Evolutionary conservation across 2,888 invertebrate genomes (phyloP).

Genomic region (Hydrotaea cyrtoneurina): DNA sequence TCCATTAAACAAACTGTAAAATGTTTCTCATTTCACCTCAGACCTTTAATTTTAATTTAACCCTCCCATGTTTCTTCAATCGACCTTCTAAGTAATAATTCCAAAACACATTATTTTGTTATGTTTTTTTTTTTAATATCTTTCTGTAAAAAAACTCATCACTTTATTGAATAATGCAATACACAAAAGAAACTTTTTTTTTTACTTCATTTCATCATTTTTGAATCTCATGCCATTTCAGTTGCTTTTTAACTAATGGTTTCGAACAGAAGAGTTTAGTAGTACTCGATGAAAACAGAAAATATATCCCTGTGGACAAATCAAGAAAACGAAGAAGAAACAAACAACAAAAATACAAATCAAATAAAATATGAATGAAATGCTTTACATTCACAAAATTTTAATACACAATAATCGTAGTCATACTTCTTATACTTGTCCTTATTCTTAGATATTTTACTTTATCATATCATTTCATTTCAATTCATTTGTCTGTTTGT

Average conservation of each 20-base stretch:
- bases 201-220: slow-evolving; percentile 12
- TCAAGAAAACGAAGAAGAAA: slow-evolving; percentile 2
- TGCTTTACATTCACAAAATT: slow-evolving; percentile 52
- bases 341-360: neutral
- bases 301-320: slow-evolving; percentile 9
- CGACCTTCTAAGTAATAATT: neutral
- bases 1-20: too few species aligned
- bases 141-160: slow-evolving; percentile 68
- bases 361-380: slow-evolving; percentile 49
- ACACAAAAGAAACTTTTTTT: slow-evolving; percentile 61
- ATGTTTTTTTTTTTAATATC: slow-evolving; percentile 52
- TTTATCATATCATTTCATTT: slow-evolving; percentile 42
- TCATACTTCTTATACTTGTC: slow-evolving; percentile 1
- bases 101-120: slow-evolving; percentile 29
- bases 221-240: slow-evolving; percentile 2
- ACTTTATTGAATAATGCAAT: slow-evolving; percentile 67
- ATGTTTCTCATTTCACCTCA: too few species aligned
- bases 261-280: slow-evolving; percentile 32
- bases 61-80: too few species aligned
- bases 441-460: slow-evolving; percentile 23
- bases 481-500: slow-evolving; percentile 9
- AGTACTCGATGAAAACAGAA: neutral
- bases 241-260: slow-evolving; percentile 61
- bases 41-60: too few species aligned
- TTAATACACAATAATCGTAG: slow-evolving; percentile 58